phyloP scores from a whole-genome alignment of 2,113 vertebrate species.

The Damaliscus lunatus region DNA sequence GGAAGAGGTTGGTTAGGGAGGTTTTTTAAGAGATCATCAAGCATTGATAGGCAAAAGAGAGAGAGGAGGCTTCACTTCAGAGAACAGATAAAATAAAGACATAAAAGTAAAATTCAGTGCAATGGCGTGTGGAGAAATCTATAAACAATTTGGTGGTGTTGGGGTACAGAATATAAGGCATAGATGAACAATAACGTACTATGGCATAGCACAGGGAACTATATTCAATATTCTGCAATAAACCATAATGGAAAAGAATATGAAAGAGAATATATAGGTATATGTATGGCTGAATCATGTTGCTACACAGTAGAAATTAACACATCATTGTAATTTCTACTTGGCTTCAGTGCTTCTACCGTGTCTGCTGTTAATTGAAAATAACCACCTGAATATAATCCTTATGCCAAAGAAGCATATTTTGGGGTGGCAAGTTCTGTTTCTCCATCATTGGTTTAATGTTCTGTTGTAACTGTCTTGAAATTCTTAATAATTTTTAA shows the following conservation, averaged over 20 bases:
- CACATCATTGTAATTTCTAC: not conserved
- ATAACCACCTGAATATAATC: not conserved
- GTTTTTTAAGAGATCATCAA: not conserved
- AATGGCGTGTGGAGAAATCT: not conserved
- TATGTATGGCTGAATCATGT: not conserved
- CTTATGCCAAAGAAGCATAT: not conserved
- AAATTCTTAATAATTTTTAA: slow-evolving; percentile 30
- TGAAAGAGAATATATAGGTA: not conserved
- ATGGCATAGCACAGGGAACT: not conserved
- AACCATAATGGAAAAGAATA: not conserved
- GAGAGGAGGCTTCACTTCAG: not conserved
- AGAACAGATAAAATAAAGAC: not conserved
- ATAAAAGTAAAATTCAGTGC: not conserved
- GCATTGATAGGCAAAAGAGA: not conserved
- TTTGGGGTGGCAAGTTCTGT: not conserved
- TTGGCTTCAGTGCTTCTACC: not conserved
- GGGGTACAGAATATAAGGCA: not conserved
- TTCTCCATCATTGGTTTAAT: not conserved
- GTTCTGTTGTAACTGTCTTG: not conserved
- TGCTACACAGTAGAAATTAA: not conserved
- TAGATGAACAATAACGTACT: not conserved
- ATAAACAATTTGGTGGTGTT: not conserved
- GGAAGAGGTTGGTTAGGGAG: not conserved
- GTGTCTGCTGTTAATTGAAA: not conserved
- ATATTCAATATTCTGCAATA: not conserved